Conservation (phyloP, 2,113 vertebrate species). For the Peromyscus leucopus region DNA sequence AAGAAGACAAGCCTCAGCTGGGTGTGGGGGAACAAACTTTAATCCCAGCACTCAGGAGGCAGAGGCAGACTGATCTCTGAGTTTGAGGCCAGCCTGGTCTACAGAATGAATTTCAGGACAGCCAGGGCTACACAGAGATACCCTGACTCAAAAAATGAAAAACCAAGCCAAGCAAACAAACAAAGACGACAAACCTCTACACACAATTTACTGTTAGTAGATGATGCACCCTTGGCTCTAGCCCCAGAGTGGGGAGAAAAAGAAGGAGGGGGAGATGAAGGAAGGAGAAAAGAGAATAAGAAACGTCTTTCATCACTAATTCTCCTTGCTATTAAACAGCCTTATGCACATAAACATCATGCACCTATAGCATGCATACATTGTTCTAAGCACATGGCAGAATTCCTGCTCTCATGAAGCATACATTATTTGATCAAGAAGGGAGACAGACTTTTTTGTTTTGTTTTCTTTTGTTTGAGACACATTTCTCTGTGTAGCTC, state of each 20-base stretch:
- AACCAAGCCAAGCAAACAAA: not conserved
- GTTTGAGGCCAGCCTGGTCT: not conserved
- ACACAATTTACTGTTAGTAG: too few species aligned
- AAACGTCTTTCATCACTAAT: not conserved
- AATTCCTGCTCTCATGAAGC: not conserved
- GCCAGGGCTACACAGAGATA: not conserved
- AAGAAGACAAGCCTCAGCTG: not conserved
- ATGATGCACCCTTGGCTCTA: not conserved
- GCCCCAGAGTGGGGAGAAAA: not conserved
- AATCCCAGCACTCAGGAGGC: not conserved
- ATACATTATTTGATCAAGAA: not conserved
- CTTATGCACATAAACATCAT: accelerated
- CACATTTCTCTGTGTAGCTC: too few species aligned
- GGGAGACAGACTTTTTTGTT: not conserved
- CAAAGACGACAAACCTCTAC: too few species aligned
- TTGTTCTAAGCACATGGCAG: not conserved
- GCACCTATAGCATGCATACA: not conserved
- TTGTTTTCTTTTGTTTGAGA: too few species aligned
- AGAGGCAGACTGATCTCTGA: not conserved
- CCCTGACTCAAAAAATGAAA: not conserved
- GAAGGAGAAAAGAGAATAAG: not conserved
- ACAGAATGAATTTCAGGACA: not conserved
- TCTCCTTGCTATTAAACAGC: not conserved
- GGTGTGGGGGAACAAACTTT: not conserved
- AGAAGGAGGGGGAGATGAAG: too few species aligned